phyloP scores from a whole-genome alignment of 2,888 invertebrate genomes.

The Heteropelma amictum region DNA sequence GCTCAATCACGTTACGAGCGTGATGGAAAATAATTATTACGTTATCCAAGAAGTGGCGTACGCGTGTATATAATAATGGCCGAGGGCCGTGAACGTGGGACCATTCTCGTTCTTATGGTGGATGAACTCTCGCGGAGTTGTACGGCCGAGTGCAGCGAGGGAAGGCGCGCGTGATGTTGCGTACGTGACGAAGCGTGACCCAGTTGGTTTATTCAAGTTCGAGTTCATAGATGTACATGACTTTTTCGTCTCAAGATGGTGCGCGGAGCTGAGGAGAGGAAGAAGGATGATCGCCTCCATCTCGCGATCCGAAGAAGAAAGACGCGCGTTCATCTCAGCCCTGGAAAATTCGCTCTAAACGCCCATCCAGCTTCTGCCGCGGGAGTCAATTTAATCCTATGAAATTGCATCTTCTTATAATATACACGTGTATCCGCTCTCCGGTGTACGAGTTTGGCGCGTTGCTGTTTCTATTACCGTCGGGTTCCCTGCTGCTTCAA shows the following conservation, averaged over 20 bases:
- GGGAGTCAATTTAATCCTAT: background rate
- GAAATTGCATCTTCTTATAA: conserved; percentile 11
- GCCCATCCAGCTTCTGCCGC: background rate
- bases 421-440: too few relatives aligned
- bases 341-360: background rate
- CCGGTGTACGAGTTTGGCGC: background rate
- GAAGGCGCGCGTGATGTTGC: conserved; percentile 24
- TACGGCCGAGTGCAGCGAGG: conserved; percentile 11
- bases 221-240: too few relatives aligned
- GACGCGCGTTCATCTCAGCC: background rate
- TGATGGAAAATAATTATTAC: conserved; percentile 39
- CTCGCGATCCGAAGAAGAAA: background rate
- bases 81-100: conserved; percentile 43
- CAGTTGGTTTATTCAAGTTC: conserved; percentile 49
- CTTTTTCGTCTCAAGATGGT: too few relatives aligned
- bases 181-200: conserved; percentile 59
- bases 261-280: background rate
- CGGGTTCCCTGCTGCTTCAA: conserved; percentile 10
- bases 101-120: conserved; percentile 28
- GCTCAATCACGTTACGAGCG: conserved; percentile 34
- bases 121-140: conserved; percentile 17
- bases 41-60: conserved; percentile 16
- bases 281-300: background rate
- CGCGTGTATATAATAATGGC: conserved; percentile 25
- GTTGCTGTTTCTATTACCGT: background rate